Evolutionary conservation across 2,888 invertebrate species (phyloP).

Genomic region (Aromia moschata): DNA sequence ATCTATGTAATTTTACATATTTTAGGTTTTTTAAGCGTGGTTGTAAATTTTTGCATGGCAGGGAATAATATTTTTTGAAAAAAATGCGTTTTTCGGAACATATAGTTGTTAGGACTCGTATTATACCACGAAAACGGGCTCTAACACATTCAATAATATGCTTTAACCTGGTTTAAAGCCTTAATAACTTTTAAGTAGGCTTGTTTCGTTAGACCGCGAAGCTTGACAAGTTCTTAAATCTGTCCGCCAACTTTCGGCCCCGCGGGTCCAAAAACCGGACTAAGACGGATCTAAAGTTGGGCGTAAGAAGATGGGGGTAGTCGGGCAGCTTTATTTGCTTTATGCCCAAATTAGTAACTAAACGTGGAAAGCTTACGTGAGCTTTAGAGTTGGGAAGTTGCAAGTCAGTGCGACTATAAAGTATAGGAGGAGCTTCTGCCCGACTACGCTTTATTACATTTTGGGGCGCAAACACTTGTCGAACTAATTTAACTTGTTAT

Average conservation of each 20-base stretch:
- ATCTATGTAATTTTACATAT: no score
- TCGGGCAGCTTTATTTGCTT: conserved; percentile 53
- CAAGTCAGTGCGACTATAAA: conserved; percentile 53
- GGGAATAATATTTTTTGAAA: no score
- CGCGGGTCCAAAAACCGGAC: conserved; percentile 32
- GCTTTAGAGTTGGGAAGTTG: conserved; percentile 56
- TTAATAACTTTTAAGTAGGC: no score
- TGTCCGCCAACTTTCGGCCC: background rate
- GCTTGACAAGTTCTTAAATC: background rate
- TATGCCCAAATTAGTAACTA: conserved; percentile 56
- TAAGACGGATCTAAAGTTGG: conserved; percentile 52
- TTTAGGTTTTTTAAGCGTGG: no score
- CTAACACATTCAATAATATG: no score
- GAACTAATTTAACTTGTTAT: conserved; percentile 51
- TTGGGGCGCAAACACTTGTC: conserved; percentile 51
- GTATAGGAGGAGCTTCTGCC: conserved; percentile 50
- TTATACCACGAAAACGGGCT: no score
- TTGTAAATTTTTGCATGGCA: no score
- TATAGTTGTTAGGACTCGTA: no score
- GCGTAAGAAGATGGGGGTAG: conserved; percentile 50
- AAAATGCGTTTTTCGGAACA: no score
- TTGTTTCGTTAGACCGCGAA: background rate
- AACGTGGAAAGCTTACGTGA: conserved; percentile 56
- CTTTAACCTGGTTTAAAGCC: no score
- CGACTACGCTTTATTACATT: conserved; percentile 48